Evolutionary conservation across 2,113 vertebrate genomes (phyloP), one percentile per base, ranked within the genome.

Genomic region (Hoplias malabaricus): DNA sequence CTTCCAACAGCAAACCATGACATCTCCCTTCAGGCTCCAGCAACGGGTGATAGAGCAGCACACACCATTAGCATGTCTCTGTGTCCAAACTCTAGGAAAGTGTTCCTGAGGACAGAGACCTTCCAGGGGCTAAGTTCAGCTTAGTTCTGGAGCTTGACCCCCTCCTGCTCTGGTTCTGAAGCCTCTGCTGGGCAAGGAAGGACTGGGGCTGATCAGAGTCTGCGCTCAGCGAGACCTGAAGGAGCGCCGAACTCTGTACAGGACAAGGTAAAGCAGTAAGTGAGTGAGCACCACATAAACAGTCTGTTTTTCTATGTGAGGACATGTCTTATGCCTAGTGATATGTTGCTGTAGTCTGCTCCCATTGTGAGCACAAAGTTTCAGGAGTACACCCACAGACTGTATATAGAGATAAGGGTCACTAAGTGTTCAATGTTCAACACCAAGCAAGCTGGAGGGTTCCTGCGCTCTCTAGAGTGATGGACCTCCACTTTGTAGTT

Each of bases 101-200:
- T 53, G 16, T 21, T 3, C 3, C 16, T n/a, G 4, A 53, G 48
- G 21, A 21, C 16, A 21, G 48, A 19, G 16, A 4, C 21, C 16
- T 33, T 34, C 10, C 29, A 10, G 34, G 23, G 50, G n/a, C 31
- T 54, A 84, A 83, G 68, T 75, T 81, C 74, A 82, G 85, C 57
- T 88, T 91, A 46, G 80, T 54, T 10, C 21, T 56, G 62, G 38
- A 69, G 0, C 29, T 70, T 2, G 75, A 57, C 0, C 77, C 75
- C 21, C 92, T 90, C 54, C 92, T 89, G 25, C 88, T 79, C 0
- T 87, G 89, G 70, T 88, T 92, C 54, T 89, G 90, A 77, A 91
- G 88, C 25, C 94, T 90, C 87, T 95, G 94, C 83, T 90, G 92
- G 10, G 93, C 92, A 79, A 95, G 89, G 85, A 95, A 96, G 0